Evolutionary conservation across 2,888 invertebrate genomes (phyloP).

Genomic region (Chrysina gloriosa): DNA sequence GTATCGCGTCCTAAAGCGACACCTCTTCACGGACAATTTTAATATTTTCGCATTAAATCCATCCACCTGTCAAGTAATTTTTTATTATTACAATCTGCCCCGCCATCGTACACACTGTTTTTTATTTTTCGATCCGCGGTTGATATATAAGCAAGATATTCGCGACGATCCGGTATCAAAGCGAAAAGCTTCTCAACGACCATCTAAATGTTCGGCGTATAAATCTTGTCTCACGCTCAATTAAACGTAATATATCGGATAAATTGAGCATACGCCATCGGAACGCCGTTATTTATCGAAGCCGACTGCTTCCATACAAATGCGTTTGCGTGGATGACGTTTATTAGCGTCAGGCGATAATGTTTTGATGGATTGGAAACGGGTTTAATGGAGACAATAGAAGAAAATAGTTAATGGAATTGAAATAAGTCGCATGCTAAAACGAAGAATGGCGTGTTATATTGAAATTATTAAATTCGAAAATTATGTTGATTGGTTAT

Average conservation of each 20-base stretch:
- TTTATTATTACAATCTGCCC: slow-evolving; percentile 12
- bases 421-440: not conserved
- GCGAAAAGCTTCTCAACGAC: not conserved
- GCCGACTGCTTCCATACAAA: slow-evolving; percentile 15
- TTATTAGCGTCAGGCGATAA: slow-evolving; percentile 14
- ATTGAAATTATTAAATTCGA: not conserved
- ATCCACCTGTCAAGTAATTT: slow-evolving; percentile 40
- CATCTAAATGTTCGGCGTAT: slow-evolving; percentile 55
- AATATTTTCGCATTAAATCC: slow-evolving; percentile 42
- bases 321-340: slow-evolving; percentile 12
- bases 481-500: too few relatives aligned
- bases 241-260: slow-evolving; percentile 63
- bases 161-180: not conserved
- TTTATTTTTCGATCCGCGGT: slow-evolving; percentile 2
- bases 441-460: not conserved
- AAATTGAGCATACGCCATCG: slow-evolving; percentile 62
- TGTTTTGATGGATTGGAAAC: slow-evolving; percentile 12
- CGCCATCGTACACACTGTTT: not conserved
- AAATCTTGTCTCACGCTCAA: slow-evolving; percentile 64
- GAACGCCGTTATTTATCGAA: slow-evolving; percentile 43
- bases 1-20: slow-evolving; percentile 12
- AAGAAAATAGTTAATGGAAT: not conserved
- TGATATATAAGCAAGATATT: not conserved
- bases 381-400: not conserved
- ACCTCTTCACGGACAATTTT: slow-evolving; percentile 2